These are phyloP conservation scores for Hemaris fuciformis DNA, from an alignment of 2,888 invertebrate species.

Conservation along the genomic window DNA sequence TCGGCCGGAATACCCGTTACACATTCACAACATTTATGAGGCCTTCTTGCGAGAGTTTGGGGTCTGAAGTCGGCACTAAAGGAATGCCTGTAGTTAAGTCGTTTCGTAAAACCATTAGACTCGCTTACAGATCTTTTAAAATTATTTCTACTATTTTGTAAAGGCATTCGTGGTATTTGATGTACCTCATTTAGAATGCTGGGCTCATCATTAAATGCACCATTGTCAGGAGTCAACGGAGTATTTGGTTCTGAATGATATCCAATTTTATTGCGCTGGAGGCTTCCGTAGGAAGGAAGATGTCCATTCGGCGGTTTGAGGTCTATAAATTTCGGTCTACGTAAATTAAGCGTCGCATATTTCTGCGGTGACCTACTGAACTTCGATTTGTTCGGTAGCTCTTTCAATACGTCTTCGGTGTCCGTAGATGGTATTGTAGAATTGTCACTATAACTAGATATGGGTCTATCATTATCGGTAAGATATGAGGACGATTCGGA, in stretches of 20 bases:
- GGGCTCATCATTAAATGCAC: conserved; percentile 55
- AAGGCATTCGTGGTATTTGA: conserved; percentile 71
- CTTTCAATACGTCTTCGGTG: conserved; percentile 74
- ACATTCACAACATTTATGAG: conserved; percentile 78
- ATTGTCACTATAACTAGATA: conserved; percentile 77
- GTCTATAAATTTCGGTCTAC: conserved; percentile 76
- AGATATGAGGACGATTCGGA: conserved; percentile 76
- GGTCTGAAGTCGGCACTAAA: conserved; percentile 72
- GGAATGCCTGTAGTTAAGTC: conserved; percentile 75
- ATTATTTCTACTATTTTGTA: conserved; percentile 70
- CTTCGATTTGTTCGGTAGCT: conserved; percentile 72
- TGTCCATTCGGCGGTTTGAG: conserved; percentile 59
- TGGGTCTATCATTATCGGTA: conserved; percentile 76
- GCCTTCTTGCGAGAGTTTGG: conserved; percentile 53
- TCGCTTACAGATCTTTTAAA: conserved; percentile 75
- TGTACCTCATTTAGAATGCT: conserved; percentile 67
- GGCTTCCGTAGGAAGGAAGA: conserved; percentile 63
- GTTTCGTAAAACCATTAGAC: conserved; percentile 72
- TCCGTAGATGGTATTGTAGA: conserved; percentile 77
- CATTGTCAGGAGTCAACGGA: conserved; percentile 60
- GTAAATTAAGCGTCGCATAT: conserved; percentile 72
- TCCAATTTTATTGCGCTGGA: conserved; percentile 70
- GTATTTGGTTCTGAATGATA: conserved; percentile 78
- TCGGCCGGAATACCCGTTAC: conserved; percentile 72
- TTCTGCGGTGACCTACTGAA: conserved; percentile 77